Base-by-base conservation (phyloP, 2,113 vertebrate species). In the Nanorana parkeri region DNA sequence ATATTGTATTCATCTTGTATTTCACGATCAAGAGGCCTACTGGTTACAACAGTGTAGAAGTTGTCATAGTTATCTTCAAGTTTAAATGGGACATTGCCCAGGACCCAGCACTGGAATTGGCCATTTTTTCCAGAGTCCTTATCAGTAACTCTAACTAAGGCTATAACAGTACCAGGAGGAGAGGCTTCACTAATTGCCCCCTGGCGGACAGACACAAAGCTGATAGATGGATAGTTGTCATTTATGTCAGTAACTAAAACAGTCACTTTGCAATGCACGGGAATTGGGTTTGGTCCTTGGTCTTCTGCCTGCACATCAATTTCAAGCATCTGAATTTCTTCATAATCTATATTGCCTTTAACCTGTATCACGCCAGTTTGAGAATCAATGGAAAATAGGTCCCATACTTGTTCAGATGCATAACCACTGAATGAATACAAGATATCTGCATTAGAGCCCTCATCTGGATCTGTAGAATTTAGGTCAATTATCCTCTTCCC, bases 21-120 rank as follows among this genome's bases (percentile, higher is more conserved):
- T 87, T 99, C 98, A 1, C 98, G 92, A 88, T 99, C 98, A 84
- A 99, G 89, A 0, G 96, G 96, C 28, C 97, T 92, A 86, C 98
- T 97, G 0, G 97, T 99, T 82, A 99, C 96, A 64, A 99, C 97
- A 0, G 98, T 99, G 84, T 96, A 99, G 84, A 98, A 96, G 89
- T 99, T 99, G 87, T 99, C 98, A 26, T 97, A 98, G 90, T 97
- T 99, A 87, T 99, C 97, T 87, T 99, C 97, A 0, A 99, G 93
- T 80, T 96, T 95, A 87, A 99, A 99, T 54, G 98, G 98, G 51
- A 97, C 94, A 0, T 95, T 91, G 0, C 98, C 98, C 69, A 98
- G 88, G 19, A 99, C 97, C 72, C 96, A 89, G 84, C 98, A 99
- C 86, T 97, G 97, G 83, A 99, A 94, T 88, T 99, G 97, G 36